These are phyloP conservation scores for Scalopus aquaticus DNA, from an alignment of 2,113 vertebrate genomes.

Conservation along the genomic window DNA sequence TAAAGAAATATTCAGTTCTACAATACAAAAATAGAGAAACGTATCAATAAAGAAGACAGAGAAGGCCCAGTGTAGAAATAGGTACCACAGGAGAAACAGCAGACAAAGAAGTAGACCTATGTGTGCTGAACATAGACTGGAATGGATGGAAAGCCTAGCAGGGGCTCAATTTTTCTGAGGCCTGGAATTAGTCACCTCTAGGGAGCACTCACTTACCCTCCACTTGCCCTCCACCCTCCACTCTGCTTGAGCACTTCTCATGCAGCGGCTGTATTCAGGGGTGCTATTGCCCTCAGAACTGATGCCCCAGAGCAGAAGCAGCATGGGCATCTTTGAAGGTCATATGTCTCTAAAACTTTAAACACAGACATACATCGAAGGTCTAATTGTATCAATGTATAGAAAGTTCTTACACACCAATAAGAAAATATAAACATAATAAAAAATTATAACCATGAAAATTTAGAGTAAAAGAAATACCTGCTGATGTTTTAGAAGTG, in stretches of 20 bases:
- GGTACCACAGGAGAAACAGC: not conserved
- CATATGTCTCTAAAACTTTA: not conserved
- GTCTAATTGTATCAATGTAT: not conserved
- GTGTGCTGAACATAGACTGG: not conserved
- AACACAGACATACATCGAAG: not conserved
- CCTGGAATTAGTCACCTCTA: not conserved
- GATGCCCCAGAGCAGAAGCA: not conserved
- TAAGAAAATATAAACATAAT: not conserved
- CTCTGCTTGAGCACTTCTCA: not conserved
- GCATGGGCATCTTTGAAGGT: not conserved
- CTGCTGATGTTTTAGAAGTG: not conserved
- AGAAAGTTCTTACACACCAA: not conserved
- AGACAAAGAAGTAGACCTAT: not conserved
- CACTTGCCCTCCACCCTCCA: not conserved
- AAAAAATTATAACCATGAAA: not conserved
- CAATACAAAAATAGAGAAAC: constrained; percentile 4
- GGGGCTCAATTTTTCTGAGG: not conserved
- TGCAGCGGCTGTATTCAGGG: not conserved
- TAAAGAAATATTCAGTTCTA: not conserved
- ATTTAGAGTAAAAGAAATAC: not conserved
- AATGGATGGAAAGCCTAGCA: not conserved
- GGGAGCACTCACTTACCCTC: not conserved
- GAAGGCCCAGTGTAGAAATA: not conserved
- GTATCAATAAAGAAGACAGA: not conserved
- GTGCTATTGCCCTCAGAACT: not conserved